phyloP scores from a whole-genome alignment of 2,797 vertebrate species.

The Sebastes goodei region DNA sequence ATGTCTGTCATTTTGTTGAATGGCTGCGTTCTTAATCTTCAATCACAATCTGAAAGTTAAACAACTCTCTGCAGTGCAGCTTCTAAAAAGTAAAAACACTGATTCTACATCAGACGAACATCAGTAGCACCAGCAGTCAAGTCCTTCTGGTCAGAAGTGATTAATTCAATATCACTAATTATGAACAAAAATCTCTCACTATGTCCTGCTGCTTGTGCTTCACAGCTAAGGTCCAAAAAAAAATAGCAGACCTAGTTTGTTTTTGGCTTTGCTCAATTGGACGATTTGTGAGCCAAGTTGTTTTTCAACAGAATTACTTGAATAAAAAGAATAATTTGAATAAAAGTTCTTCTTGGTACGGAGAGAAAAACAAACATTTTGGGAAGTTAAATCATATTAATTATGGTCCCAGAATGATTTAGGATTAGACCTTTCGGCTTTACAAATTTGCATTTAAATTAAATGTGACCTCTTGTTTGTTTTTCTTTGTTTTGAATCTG shows the following conservation, averaged over 20 bases:
- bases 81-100: background rate
- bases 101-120: conserved; percentile 9
- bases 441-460: conserved; percentile 20
- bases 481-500: background rate
- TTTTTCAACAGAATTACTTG: background rate
- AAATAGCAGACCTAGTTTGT: background rate
- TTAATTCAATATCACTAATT: conserved; percentile 19
- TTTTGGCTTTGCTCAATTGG: background rate
- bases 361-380: background rate
- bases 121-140: background rate
- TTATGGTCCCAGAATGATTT: background rate
- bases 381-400: background rate
- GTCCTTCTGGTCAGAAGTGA: conserved; percentile 1
- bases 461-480: background rate
- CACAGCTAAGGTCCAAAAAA: background rate
- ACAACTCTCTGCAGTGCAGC: background rate
- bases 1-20: background rate
- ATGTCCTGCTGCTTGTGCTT: background rate
- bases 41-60: background rate
- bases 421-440: background rate
- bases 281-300: background rate
- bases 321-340: too few species aligned
- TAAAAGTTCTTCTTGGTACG: background rate
- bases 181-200: conserved; percentile 1
- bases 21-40: background rate